Conservation (phyloP, 1,140 invertebrate species). For the Zaprionus vittiger region DNA sequence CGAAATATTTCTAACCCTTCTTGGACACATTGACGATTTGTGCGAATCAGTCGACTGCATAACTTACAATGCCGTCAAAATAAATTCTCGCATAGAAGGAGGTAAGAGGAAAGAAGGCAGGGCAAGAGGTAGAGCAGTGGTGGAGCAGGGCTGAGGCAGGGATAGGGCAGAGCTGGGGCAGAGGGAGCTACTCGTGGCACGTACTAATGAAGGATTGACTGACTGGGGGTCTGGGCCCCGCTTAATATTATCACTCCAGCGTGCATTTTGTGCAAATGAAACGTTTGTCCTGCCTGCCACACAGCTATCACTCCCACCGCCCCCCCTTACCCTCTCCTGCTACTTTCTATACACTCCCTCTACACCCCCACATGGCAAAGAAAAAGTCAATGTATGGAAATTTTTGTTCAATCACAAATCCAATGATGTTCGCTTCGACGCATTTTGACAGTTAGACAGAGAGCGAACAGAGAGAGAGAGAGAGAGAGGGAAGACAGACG, state of each 20-base stretch:
- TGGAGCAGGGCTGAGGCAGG: background rate
- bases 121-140: background rate
- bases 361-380: background rate
- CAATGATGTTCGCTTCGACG: conserved; percentile 84
- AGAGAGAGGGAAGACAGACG: background rate
- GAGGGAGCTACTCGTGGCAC: background rate
- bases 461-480: background rate
- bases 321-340: background rate
- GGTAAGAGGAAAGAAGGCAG: no score
- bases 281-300: conserved; percentile 12
- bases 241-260: conserved; percentile 77
- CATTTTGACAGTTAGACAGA: conserved; percentile 81
- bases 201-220: conserved; percentile 69
- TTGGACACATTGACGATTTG: conserved; percentile 54
- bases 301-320: no score
- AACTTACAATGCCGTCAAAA: conserved; percentile 84
- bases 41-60: conserved; percentile 83
- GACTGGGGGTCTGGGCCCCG: conserved; percentile 14
- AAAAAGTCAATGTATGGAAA: conserved; percentile 79
- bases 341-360: background rate
- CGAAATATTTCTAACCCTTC: conserved; percentile 51
- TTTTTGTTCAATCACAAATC: conserved; percentile 84
- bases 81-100: conserved; percentile 61
- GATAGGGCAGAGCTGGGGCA: background rate
- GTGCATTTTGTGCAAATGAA: conserved; percentile 78